A percentile compares a stretch with the other conserved stretches of the same genome.
Conservation (phyloP, 1,140 invertebrate genomes). For the Ditylenchus dipsaci region DNA sequence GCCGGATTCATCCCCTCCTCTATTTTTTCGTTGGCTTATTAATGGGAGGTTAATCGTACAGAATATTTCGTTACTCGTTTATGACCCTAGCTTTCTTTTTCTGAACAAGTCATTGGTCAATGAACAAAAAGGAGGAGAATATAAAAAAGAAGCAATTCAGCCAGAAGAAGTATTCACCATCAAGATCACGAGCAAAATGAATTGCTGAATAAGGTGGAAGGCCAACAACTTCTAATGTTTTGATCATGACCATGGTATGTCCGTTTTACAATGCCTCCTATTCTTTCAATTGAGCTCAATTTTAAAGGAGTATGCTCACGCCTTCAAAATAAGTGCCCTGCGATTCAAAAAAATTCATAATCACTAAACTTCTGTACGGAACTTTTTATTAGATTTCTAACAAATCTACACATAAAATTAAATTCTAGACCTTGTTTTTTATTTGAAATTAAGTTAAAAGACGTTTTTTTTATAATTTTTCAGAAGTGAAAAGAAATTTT, state of each 20-base stretch:
- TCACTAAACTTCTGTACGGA: neutral
- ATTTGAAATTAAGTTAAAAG: no score
- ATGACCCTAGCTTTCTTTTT: neutral
- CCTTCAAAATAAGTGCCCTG: neutral
- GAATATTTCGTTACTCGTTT: neutral
- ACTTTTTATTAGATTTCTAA: neutral
- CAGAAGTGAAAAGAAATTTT: no score
- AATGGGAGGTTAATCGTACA: neutral
- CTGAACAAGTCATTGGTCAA: neutral
- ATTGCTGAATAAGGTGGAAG: neutral
- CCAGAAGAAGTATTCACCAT: neutral
- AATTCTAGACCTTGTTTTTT: no score
- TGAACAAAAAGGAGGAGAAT: neutral
- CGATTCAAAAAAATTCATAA: neutral
- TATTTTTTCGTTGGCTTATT: neutral
- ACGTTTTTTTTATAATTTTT: no score
- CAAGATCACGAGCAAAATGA: neutral
- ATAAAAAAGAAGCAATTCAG: neutral
- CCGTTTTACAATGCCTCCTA: neutral
- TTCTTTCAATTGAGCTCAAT: neutral
- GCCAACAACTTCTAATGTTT: neutral
- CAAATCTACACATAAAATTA: neutral
- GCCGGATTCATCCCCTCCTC: neutral
- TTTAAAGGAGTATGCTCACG: neutral
- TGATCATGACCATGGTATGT: neutral